Evolutionary conservation across 2,888 invertebrate species (phyloP).

Genomic region (Pteria penguin): DNA sequence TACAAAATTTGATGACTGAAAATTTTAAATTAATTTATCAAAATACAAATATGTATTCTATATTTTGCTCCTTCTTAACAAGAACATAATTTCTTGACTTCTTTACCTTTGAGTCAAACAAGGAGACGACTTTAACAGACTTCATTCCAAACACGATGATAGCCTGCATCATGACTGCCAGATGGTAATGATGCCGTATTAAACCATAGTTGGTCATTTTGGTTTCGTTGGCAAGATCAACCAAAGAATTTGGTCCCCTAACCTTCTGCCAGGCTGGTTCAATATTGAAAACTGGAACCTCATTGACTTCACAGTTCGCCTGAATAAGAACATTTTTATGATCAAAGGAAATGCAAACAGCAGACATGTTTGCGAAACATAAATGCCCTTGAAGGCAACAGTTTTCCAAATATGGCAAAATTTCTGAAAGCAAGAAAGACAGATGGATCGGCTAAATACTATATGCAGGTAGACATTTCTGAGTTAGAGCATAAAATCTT

Average conservation of each 20-base stretch:
- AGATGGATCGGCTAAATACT: neutral
- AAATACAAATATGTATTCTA: too few species aligned
- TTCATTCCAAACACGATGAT: conserved; percentile 89
- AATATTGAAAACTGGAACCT: conserved; percentile 78
- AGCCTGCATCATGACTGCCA: conserved; percentile 88
- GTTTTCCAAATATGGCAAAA: too few species aligned
- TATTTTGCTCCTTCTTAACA: too few species aligned
- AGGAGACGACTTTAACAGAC: conserved; percentile 85
- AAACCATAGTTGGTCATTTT: conserved; percentile 88
- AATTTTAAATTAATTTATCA: too few species aligned
- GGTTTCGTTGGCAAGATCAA: conserved; percentile 89
- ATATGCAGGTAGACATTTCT: too few species aligned
- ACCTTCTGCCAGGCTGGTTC: conserved; percentile 78
- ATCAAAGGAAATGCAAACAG: too few species aligned
- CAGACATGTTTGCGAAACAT: too few species aligned
- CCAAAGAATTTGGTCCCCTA: conserved; percentile 83
- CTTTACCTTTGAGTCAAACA: conserved; percentile 88
- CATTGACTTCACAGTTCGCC: conserved; percentile 79
- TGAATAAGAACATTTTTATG: conserved; percentile 53
- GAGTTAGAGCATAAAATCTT: too few species aligned
- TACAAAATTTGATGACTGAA: too few species aligned
- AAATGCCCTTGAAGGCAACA: too few species aligned
- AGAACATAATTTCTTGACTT: too few species aligned
- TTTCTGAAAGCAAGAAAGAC: neutral
- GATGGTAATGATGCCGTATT: conserved; percentile 89